Percentiles rank a stretch among this genome's conserved stretches.
Conservation (phyloP, 2,113 vertebrate species). For the Dissostichus mawsoni region DNA sequence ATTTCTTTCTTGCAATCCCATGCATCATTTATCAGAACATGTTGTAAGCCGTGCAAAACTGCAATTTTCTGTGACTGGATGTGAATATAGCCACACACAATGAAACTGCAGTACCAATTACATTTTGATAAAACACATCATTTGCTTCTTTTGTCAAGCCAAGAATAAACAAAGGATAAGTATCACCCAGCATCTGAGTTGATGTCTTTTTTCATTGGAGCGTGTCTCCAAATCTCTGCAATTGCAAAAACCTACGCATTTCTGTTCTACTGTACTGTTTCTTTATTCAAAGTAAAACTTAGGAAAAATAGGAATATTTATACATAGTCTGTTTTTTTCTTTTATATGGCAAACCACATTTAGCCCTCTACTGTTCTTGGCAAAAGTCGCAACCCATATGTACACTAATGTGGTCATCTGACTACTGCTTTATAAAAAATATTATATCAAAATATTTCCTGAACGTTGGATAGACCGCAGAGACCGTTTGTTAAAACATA, state of each 20-base stretch:
- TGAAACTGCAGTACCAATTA: conserved; percentile 16
- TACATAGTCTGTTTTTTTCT: not conserved
- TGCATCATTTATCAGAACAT: conserved; percentile 34
- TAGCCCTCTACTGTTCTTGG: not conserved
- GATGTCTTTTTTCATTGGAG: conserved; percentile 21
- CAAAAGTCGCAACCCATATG: conserved; percentile 4
- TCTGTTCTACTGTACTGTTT: not conserved
- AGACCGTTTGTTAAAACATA: conserved; percentile 23
- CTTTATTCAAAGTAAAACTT: not conserved
- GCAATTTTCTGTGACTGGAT: conserved; percentile 7
- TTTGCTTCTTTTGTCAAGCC: conserved; percentile 46
- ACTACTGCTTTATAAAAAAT: conserved; percentile 11
- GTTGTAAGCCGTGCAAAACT: conserved; percentile 1
- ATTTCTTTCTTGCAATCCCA: conserved; percentile 32
- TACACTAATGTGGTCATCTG: not conserved
- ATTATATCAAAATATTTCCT: not conserved
- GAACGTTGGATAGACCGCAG: not conserved
- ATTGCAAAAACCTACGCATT: conserved; percentile 8
- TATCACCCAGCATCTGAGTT: conserved; percentile 17
- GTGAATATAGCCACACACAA: conserved; percentile 28
- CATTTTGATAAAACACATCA: conserved; percentile 44
- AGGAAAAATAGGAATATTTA: not conserved
- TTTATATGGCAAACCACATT: conserved; percentile 4
- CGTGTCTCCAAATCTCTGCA: conserved; percentile 29
- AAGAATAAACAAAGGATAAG: conserved; percentile 51